Base-by-base conservation (phyloP, 1,140 invertebrate species). In the Coenobita brevimanus region DNA sequence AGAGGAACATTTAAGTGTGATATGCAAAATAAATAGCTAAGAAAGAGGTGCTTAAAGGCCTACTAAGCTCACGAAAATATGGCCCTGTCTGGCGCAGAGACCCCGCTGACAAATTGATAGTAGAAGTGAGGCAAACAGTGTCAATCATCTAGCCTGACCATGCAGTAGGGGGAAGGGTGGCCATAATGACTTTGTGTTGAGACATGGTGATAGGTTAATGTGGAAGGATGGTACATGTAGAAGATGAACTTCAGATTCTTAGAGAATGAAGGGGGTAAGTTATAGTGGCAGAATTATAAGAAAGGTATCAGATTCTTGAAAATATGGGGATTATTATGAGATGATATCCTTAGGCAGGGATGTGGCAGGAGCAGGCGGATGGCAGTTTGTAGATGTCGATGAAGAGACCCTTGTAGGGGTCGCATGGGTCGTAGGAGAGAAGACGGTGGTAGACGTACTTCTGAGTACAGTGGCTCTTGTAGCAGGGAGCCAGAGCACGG, bases 351-450 rank as follows among this genome's bases (percentile, higher is more conserved):
- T 82, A 84, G 30, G 82, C 71, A n/a, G 91, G 91, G 41, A 91
- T 75, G 88, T 91, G 91, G 83, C 91, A 91, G 67, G 91, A 91
- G 89, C 91, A 91, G 54, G 91, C 91, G 13, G 91, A 91, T 24
- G 91, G 91, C 69, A 91, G 71, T 60, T 91, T 91, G 90, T 90
- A 91, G 67, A 90, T 91, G 83, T 91, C 91, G 86, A 91, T 91
- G 84, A 91, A 91, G 62, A 91, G 88, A 71, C 91, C 91, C 79
- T 89, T 91, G 90, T 91, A 90, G 33, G 88, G 80, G 69, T 91
- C 91, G 64, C 91, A 91, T n/a, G 91, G 91, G 89, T 91, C 91
- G 54, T 60, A 91, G 57, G 91, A 91, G 1, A 91, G 85, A 64
- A 91, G 90, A 57, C 91, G 89, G 71, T 91, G 91, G 90, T 90